Evolutionary conservation across 2,888 invertebrate species (phyloP).

Genomic region (Oxyteleia sp.): DNA sequence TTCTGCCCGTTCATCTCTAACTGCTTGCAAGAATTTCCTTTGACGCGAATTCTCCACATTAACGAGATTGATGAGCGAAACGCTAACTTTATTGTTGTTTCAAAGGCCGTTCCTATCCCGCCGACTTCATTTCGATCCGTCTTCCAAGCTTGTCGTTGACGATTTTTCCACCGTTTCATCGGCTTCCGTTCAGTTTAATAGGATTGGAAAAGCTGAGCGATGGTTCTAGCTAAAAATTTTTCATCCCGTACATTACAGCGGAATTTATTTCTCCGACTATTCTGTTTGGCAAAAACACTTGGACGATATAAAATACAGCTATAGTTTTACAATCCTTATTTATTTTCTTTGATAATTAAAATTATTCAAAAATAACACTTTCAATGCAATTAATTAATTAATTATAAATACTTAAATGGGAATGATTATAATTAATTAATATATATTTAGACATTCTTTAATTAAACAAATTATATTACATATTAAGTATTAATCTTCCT

Average conservation of each 20-base stretch:
- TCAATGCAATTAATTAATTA: too few relatives aligned
- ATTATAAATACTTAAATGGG: too few relatives aligned
- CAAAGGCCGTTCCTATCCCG: constrained; percentile 80
- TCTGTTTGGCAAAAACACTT: too few relatives aligned
- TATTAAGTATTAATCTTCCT: too few relatives aligned
- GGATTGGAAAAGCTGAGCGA: background rate
- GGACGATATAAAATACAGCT: too few relatives aligned
- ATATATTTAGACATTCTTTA: too few relatives aligned
- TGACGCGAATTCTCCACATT: constrained; percentile 85
- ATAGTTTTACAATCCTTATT: too few relatives aligned
- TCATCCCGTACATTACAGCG: background rate
- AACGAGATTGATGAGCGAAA: constrained; percentile 84
- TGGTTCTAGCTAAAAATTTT: background rate
- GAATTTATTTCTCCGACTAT: constrained; percentile 5
- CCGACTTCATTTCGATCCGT: constrained; percentile 62
- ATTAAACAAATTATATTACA: too few relatives aligned
- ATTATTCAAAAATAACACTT: too few relatives aligned
- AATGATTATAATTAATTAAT: too few relatives aligned
- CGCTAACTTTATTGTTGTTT: constrained; percentile 86
- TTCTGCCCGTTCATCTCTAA: constrained; percentile 59
- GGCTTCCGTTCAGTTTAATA: constrained; percentile 39
- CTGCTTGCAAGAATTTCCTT: constrained; percentile 83
- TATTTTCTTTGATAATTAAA: too few relatives aligned
- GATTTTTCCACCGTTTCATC: constrained; percentile 25
- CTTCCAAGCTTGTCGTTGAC: constrained; percentile 12